These are phyloP conservation scores for Herminia tarsipennalis DNA, from an alignment of 2,888 invertebrate species.

Conservation along the genomic window DNA sequence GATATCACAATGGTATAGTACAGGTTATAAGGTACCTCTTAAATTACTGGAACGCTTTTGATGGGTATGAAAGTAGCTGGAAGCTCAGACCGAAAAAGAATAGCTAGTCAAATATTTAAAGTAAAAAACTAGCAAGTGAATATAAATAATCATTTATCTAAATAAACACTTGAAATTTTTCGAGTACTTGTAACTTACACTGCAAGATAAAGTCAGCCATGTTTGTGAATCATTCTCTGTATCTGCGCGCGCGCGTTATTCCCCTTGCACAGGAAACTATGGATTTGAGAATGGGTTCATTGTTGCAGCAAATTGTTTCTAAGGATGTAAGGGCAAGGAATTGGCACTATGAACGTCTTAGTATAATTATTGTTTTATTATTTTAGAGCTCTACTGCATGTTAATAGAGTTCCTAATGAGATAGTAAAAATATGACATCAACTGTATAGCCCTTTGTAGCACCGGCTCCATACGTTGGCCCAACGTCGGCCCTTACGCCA, in stretches of 20 bases:
- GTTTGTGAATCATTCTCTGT: conserved; percentile 41
- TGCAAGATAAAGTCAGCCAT: conserved; percentile 34
- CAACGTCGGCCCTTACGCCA: too few species aligned
- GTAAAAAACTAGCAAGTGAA: neutral
- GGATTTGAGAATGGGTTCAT: conserved; percentile 30
- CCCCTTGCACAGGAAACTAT: conserved; percentile 47
- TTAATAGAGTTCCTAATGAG: too few species aligned
- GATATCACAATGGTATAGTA: too few species aligned
- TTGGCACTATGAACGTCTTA: neutral
- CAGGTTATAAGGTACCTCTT: too few species aligned
- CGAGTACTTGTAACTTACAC: conserved; percentile 13
- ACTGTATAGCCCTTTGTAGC: too few species aligned
- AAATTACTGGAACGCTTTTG: too few species aligned
- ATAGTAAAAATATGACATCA: too few species aligned
- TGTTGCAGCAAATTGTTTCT: conserved; percentile 26
- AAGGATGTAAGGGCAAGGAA: conserved; percentile 1
- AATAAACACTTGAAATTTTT: conserved; percentile 14
- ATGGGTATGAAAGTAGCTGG: too few species aligned
- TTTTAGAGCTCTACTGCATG: neutral
- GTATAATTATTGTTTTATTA: neutral
- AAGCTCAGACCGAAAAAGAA: too few species aligned
- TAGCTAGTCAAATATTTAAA: too few species aligned
- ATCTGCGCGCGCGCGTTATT: conserved; percentile 43
- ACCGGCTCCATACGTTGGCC: too few species aligned
- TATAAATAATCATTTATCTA: too few species aligned